Evolutionary conservation across 2,113 vertebrate species (phyloP).

Genomic region (Phylloscopus trochiloides): DNA sequence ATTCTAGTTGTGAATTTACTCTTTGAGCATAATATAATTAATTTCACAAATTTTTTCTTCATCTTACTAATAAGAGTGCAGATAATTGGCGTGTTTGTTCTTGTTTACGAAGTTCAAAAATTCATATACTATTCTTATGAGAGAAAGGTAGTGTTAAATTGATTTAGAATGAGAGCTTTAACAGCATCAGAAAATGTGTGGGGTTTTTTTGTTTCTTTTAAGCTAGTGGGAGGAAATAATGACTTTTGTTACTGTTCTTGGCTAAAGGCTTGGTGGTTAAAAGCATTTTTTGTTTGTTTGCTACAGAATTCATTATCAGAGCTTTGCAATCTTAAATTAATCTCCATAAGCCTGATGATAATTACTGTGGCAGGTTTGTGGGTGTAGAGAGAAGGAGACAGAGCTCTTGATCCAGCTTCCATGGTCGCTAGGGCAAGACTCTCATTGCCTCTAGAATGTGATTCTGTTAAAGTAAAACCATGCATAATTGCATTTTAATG

Average conservation of each 20-base stretch:
- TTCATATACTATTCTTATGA: neutral
- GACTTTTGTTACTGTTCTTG: neutral
- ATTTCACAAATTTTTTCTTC: neutral
- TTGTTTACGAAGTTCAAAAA: neutral
- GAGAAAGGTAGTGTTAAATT: neutral
- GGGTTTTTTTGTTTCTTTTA: neutral
- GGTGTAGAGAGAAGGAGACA: neutral
- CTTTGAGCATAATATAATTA: fast-evolving
- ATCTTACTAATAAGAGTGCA: neutral
- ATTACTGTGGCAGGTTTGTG: neutral
- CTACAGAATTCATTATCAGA: neutral
- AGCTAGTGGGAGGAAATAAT: neutral
- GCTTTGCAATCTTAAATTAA: neutral
- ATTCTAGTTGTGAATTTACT: neutral
- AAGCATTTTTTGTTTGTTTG: neutral
- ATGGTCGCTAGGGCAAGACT: neutral
- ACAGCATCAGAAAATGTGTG: neutral
- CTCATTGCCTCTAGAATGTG: neutral
- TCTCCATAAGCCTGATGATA: neutral
- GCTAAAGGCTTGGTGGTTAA: neutral
- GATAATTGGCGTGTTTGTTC: neutral
- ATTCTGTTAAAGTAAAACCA: neutral
- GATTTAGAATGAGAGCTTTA: neutral
- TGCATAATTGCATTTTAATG: neutral
- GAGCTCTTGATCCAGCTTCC: neutral